Percentiles rank a stretch among this genome's conserved stretches.
Conservation (phyloP, 2,113 vertebrate genomes). For the Pyxicephalus adspersus region DNA sequence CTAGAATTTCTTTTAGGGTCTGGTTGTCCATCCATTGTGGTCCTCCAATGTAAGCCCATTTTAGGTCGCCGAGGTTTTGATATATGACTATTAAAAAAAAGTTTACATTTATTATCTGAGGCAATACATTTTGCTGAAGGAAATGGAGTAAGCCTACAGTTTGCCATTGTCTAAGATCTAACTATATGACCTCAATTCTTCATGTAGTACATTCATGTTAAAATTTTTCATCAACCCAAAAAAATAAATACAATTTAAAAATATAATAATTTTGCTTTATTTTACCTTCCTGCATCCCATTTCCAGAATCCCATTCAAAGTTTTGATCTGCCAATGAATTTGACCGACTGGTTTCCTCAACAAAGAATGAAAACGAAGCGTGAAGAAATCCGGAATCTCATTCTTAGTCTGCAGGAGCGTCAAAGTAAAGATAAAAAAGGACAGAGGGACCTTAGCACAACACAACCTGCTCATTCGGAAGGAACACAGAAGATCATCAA, state of each 20-base stretch:
- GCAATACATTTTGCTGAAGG: no score
- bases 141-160: no score
- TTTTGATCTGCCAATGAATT: conserved; percentile 91
- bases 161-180: no score
- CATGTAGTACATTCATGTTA: no score
- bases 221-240: no score
- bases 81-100: no score
- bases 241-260: not conserved
- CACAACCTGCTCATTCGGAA: conserved; percentile 68
- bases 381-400: conserved; percentile 90
- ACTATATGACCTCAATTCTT: no score
- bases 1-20: no score
- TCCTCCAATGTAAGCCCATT: no score
- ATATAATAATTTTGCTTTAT: not conserved
- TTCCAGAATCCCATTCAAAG: conserved; percentile 87
- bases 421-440: conserved; percentile 81
- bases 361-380: conserved; percentile 97
- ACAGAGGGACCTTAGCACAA: conserved; percentile 67
- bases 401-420: conserved; percentile 84
- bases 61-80: no score
- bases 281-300: not conserved
- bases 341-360: conserved; percentile 93
- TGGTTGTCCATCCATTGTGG: no score
- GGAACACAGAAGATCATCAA: conserved; percentile 65
- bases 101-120: no score